Evolutionary conservation across 2,888 invertebrate genomes (phyloP), one percentile per base, ranked within the genome.

Genomic region (Maniola hyperantus): DNA sequence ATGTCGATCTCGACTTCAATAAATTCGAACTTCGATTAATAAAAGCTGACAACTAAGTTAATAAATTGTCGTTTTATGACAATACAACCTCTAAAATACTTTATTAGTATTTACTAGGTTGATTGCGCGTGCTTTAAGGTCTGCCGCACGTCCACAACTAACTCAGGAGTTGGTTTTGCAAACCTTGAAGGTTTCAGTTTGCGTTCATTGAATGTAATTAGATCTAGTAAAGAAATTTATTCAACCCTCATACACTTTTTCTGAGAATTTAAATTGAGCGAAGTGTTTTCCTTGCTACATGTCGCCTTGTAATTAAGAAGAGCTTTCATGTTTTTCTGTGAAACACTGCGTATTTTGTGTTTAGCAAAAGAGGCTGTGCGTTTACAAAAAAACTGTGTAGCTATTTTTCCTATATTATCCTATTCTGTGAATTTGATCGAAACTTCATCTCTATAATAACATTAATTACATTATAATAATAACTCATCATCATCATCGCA

Each of bases 121-220:
- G 89, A 78, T 67, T 74, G 83, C 89, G 89, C 91, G 91, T 90
- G 91, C 91, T 89, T 84, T 77, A 77, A 75, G 74, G 74, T 71
- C 70, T 74, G 77, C 74, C 76, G 83, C 85, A 81, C 87, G 83
- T 76, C 81, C 79, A 77, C 80, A 80, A 90, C 91, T 91, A 79
- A 79, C 72, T 72, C 63, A 55, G 68, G 65, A 75, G 74, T 73
- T 73, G 72, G 77, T 77, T 77, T 74, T 74, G 73, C 80, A 75
- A 85, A 81, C 89, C 90, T 88, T 86, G 88, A 88, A 89, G 84
- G 84, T 86, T 89, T 81, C 84, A 85, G 87, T 73, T 78, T 71
- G 77, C 82, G 82, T 81, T 79, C 83, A 76, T 77, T 72, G 69
- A 70, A 71, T 69, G 70, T 73, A 75, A 74, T 73, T 74, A 68